These are phyloP conservation scores for Pristionchus exspectatus DNA, from an alignment of 2,888 invertebrate genomes.

Conservation along the genomic window DNA sequence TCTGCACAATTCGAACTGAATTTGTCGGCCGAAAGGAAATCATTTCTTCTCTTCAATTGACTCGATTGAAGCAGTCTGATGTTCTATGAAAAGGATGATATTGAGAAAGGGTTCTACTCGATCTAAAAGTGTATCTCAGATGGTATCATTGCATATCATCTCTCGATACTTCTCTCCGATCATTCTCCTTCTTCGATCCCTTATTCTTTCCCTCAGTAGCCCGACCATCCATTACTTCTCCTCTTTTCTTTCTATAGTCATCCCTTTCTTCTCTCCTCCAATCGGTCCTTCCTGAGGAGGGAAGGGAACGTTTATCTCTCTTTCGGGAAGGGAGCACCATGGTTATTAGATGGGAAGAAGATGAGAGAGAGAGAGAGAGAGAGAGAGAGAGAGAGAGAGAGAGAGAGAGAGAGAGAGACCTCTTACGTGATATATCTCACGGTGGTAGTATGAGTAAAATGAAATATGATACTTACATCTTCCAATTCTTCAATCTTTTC, in stretches of 20 bases:
- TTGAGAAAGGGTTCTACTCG: neutral
- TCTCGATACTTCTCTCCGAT: neutral
- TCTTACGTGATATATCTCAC: constrained; percentile 22
- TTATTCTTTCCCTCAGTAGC: neutral
- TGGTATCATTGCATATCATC: neutral
- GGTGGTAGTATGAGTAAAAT: neutral
- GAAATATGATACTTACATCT: constrained; percentile 1
- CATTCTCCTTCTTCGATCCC: neutral
- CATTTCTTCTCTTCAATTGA: neutral
- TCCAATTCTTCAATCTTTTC: neutral
- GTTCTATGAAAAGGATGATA: neutral
- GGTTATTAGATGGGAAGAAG: neutral
- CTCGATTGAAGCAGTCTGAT: neutral
- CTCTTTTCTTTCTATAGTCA: neutral
- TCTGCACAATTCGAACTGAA: neutral
- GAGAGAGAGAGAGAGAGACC: neutral
- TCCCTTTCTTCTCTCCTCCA: neutral
- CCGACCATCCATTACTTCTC: neutral
- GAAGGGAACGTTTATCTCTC: constrained; percentile 46
- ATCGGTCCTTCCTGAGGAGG: constrained; percentile 18
- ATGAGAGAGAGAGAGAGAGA: neutral
- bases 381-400: constrained; percentile 20
- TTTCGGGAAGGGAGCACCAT: neutral
- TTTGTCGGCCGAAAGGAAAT: constrained; percentile 19
- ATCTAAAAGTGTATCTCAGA: neutral